Base-by-base conservation (phyloP, 2,888 invertebrate species). In the Allophyes oxyacanthae region DNA sequence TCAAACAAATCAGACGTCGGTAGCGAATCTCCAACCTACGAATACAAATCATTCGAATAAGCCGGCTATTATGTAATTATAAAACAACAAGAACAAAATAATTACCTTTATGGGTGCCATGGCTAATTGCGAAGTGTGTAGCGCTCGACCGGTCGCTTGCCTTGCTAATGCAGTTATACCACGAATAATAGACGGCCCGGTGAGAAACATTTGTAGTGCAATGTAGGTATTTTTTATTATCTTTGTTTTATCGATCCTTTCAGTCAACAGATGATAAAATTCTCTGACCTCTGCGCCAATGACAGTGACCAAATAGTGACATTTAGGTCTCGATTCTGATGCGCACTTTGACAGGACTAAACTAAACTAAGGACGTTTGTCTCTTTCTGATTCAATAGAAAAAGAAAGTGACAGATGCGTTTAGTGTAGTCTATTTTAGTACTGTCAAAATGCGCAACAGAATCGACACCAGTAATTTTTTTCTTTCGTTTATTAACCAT, bases 1-100 rank as follows among this genome's bases (percentile, higher is more conserved):
- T 99, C 98, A 77, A 95, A 98, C 40, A 99, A 92, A 83, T 97
- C 97, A 34, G 96, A 95, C 15, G 91, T 91, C 0, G 99, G 99
- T 67, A 99, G 77, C 62, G 95, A 94, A 80, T 98, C 98, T 76
- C 98, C 98, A 85, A 97, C 97, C 99, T 99, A 81, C 41, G 25
- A 44, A 59, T 7, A 30, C 10, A 63, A 50, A 62, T 45, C 32
- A 64, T 57, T 20, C 44, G 38, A 33, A 0, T 75, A 72, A 43
- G 77, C 79, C 80, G 78, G 75, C 45, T 79, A 70, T 91, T 91
- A 89, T 81, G 72, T 89, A 89, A 88, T 84, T 78, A 52, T 7
- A 43, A 26, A 54, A 28, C 25, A 59, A 28, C 37, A 28, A 9
- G 6, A 7, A 9, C 36, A 25, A 46, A 59, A 41, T 38, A 50